Base-by-base conservation (phyloP, 2,797 vertebrate genomes). In the Tapirus indicus region DNA sequence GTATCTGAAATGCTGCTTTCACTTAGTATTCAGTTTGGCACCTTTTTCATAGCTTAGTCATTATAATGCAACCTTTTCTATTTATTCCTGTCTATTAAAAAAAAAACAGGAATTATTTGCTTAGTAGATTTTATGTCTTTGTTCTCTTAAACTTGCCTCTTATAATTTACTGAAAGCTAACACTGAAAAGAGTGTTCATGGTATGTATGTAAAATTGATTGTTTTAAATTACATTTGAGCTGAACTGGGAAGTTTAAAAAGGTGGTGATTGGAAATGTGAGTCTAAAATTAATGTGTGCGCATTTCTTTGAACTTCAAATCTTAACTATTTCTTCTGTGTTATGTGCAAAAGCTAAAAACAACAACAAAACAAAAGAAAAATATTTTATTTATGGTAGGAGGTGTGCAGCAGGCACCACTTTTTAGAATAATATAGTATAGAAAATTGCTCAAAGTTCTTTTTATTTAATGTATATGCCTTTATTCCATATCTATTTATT, bases 211-310 rank as follows among this genome's bases (percentile, higher is more conserved):
- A 49, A 83, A 68, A 68, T 13, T 35, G 4, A 29, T 72, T 80
- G 29, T 72, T 52, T 91, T 82, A 71, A 80, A 84, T 97, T 56
- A 41, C 9, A 58, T 92, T 93, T 93, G 6, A 83, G 6, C 27
- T 80, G n/a, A 83, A 58, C 54, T 94, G 20, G 12, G 72, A 44
- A 88, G 2, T 38, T 84, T 47, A 17, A 78, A 87, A 91, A 93
- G 6, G 1, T 32, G 0, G 18, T 38, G 5, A 5, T 38, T 79
- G 25, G 62, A 89, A 91, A 89, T 82, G 0, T 71, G 20, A 88
- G 5, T 72, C 27, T 77, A 83, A 91, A 86, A 52, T 85, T 66
- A 82, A 71, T 62, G 6, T 84, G 5, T 17, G 6, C 23, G 27
- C 3, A 49, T 92, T 90, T 88, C 1, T 88, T 78, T 88, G 13